A percentile compares a stretch with the other conserved stretches of the same genome.
These are phyloP conservation scores for Leptosomus discolor DNA, from an alignment of 2,113 vertebrate species.

Conservation along the genomic window DNA sequence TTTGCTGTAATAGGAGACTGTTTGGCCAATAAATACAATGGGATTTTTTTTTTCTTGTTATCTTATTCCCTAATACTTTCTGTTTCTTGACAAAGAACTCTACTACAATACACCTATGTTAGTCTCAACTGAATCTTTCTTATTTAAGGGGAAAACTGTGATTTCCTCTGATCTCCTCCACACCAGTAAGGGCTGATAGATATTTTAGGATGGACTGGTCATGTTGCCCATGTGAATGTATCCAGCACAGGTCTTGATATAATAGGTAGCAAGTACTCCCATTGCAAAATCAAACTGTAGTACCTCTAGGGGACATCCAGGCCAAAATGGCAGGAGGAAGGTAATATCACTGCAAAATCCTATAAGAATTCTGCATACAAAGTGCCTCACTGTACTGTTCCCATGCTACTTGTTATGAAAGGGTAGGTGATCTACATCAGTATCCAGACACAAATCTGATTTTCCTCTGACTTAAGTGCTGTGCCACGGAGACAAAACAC, in stretches of 20 bases:
- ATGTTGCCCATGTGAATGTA: accelerated
- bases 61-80: background rate
- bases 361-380: background rate
- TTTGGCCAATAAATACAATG: background rate
- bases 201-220: background rate
- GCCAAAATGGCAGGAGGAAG: background rate
- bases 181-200: background rate
- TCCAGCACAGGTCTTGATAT: background rate
- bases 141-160: background rate
- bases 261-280: background rate
- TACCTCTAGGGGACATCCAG: background rate
- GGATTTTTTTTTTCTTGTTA: background rate
- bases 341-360: background rate
- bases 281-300: background rate
- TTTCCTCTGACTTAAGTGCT: background rate
- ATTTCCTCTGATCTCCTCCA: background rate
- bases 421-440: background rate
- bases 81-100: background rate
- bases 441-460: background rate
- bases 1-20: background rate
- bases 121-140: background rate
- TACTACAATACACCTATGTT: background rate
- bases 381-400: background rate
- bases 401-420: background rate
- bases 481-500: background rate